phyloP scores from a whole-genome alignment of 2,888 invertebrate species.

The Acronicta psi region DNA sequence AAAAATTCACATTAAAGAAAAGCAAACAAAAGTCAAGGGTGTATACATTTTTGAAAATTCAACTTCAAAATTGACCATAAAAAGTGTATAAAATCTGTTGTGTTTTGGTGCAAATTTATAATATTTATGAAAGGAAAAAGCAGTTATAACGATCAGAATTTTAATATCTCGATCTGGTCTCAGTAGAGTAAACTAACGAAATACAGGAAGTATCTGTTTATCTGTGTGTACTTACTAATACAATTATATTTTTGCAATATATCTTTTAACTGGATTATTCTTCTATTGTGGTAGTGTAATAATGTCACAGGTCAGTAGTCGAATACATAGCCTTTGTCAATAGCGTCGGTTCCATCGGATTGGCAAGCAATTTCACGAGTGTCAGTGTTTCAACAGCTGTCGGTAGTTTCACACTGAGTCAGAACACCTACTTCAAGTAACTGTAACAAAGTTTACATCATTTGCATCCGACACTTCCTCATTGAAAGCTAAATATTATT shows the following conservation, averaged over 20 bases:
- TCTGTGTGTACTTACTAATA: not conserved
- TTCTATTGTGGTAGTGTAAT: conserved; percentile 2
- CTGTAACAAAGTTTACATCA: conserved; percentile 26
- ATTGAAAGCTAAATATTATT: not conserved
- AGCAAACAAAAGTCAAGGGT: no score
- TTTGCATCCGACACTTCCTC: conserved; percentile 18
- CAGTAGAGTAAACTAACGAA: no score
- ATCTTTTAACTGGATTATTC: conserved; percentile 1
- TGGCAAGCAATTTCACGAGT: conserved; percentile 33
- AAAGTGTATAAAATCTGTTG: no score
- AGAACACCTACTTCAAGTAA: conserved; percentile 15
- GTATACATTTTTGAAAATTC: no score
- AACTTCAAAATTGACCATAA: no score
- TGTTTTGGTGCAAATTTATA: no score
- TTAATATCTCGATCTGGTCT: no score
- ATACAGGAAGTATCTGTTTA: no score
- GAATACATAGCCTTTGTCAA: conserved; percentile 18
- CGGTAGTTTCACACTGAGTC: conserved; percentile 16
- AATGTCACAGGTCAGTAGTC: conserved; percentile 12
- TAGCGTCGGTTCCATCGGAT: conserved; percentile 12
- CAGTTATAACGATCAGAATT: no score
- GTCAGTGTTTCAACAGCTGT: conserved; percentile 14
- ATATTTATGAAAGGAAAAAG: no score
- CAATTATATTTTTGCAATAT: not conserved
- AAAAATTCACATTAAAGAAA: no score